Conservation (phyloP, 2,797 vertebrate species). For the Graptemys geographica region DNA sequence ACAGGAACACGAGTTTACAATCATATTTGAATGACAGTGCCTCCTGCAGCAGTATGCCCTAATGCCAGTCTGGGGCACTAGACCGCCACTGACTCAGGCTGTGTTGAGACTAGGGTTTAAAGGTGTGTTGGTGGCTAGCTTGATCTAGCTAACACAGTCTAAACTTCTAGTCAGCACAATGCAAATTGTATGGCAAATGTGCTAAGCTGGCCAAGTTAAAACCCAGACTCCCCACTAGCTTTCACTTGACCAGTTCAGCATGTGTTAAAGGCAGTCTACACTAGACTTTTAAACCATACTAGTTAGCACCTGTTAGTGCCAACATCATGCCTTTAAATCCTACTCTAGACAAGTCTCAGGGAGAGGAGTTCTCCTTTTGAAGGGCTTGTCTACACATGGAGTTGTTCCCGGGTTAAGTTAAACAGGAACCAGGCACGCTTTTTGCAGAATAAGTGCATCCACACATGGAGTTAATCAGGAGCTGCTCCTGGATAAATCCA, state of each 20-base stretch:
- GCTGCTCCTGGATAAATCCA: too few relatives aligned
- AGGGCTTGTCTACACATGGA: background rate
- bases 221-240: background rate
- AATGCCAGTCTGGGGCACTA: background rate
- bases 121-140: background rate
- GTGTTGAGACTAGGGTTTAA: fast-evolving
- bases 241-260: background rate
- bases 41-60: background rate
- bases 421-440: too few relatives aligned
- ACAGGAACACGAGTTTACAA: background rate
- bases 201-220: background rate
- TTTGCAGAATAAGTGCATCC: too few relatives aligned
- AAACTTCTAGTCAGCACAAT: background rate
- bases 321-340: background rate
- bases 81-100: background rate
- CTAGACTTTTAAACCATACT: fast-evolving
- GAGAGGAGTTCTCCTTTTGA: background rate
- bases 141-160: background rate
- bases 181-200: background rate
- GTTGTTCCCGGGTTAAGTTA: background rate
- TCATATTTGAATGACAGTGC: fast-evolving
- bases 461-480: too few relatives aligned
- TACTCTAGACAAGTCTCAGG: fast-evolving
- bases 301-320: background rate
- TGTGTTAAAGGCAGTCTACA: background rate